These are phyloP conservation scores for Teinopalpus imperialis DNA, from an alignment of 2,888 invertebrate species.

Conservation along the genomic window DNA sequence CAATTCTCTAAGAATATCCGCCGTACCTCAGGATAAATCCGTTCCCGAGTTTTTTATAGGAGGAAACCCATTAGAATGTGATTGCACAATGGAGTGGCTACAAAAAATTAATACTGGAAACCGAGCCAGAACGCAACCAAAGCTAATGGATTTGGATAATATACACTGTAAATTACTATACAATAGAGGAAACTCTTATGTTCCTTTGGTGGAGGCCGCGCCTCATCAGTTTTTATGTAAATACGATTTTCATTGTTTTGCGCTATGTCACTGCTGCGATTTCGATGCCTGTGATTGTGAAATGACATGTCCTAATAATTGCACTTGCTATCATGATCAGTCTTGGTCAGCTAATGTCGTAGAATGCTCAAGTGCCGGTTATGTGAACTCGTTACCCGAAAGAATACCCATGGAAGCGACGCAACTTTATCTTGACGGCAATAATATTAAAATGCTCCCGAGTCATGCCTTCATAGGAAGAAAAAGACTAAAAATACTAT, in stretches of 20 bases:
- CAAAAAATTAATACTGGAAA: constrained; percentile 90
- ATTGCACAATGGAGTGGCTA: constrained; percentile 95
- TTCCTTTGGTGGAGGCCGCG: constrained; percentile 89
- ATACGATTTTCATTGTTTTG: constrained; percentile 92
- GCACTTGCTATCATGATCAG: constrained; percentile 94
- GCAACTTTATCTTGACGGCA: constrained; percentile 92
- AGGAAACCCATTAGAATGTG: constrained; percentile 93
- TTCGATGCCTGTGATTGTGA: constrained; percentile 96
- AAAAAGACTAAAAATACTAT: constrained; percentile 88
- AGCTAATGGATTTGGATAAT: constrained; percentile 90
- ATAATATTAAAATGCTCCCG: constrained; percentile 87
- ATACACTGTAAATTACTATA: constrained; percentile 91
- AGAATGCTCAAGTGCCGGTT: constrained; percentile 88
- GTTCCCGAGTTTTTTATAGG: constrained; percentile 92
- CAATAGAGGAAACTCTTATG: constrained; percentile 87
- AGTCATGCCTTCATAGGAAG: constrained; percentile 94
- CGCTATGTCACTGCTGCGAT: constrained; percentile 94
- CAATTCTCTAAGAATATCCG: constrained; percentile 88
- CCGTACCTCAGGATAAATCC: constrained; percentile 86
- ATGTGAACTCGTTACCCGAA: constrained; percentile 86
- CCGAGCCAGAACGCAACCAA: constrained; percentile 89
- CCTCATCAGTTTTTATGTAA: constrained; percentile 92
- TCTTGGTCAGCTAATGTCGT: constrained; percentile 93
- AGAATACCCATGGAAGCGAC: constrained; percentile 95
- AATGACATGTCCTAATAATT: constrained; percentile 94